phyloP scores from a whole-genome alignment of 1,140 invertebrate genomes.

The Geopemphigus sp. region DNA sequence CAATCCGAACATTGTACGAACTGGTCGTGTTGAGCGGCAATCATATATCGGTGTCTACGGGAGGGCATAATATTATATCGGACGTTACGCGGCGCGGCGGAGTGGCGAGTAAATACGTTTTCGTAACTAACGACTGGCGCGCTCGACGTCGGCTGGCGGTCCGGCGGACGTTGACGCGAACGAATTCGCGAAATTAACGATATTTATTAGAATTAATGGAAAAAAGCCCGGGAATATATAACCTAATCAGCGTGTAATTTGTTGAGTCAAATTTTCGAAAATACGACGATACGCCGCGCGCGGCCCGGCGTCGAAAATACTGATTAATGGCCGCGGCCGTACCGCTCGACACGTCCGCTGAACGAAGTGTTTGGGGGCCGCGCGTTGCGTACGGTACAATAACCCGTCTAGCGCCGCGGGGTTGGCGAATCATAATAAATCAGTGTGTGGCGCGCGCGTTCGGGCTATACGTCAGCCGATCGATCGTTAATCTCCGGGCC shows the following conservation, averaged over 20 bases:
- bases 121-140: too few relatives aligned
- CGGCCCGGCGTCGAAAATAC: not conserved
- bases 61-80: too few relatives aligned
- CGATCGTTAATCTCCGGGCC: conserved; percentile 14
- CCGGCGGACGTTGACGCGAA: too few relatives aligned
- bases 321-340: not conserved
- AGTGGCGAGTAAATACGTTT: too few relatives aligned
- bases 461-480: not conserved
- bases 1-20: too few relatives aligned
- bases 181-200: not conserved
- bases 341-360: not conserved
- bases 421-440: conserved; percentile 10
- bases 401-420: not conserved
- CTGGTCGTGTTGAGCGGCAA: too few relatives aligned
- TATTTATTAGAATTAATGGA: not conserved
- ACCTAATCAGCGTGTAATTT: not conserved
- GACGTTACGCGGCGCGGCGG: too few relatives aligned
- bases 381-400: not conserved
- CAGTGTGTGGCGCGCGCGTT: not conserved
- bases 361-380: not conserved
- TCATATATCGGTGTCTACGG: too few relatives aligned
- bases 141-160: too few relatives aligned
- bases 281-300: not conserved
- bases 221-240: not conserved
- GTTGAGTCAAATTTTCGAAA: not conserved